phyloP scores from a whole-genome alignment of 1,140 invertebrate genomes.

The Bombus ignitus region DNA sequence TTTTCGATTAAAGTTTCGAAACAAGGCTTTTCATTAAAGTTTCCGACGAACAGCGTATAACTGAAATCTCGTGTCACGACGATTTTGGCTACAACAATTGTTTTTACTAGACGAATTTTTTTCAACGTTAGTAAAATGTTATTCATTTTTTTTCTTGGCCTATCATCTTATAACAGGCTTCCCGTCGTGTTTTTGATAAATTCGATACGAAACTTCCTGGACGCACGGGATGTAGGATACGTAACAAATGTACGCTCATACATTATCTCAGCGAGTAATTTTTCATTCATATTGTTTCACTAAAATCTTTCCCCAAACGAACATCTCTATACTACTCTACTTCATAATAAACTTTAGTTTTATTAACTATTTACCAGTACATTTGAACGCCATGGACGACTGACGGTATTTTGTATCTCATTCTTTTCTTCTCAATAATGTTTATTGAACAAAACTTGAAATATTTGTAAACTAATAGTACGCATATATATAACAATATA shows the following conservation, averaged over 20 bases:
- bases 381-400: no score
- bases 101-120: not conserved
- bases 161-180: conserved; percentile 67
- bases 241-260: conserved; percentile 67
- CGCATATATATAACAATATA: no score
- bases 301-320: not conserved
- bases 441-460: no score
- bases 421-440: no score
- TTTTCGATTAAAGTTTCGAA: not conserved
- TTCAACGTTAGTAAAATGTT: not conserved
- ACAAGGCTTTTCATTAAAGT: not conserved
- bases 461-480: no score
- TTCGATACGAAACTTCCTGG: conserved; percentile 72
- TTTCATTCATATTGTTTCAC: not conserved
- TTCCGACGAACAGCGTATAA: not conserved
- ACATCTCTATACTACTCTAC: not conserved
- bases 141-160: conserved; percentile 51
- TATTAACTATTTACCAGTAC: no score
- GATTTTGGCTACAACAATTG: not conserved
- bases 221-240: conserved; percentile 42
- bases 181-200: conserved; percentile 75
- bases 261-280: conserved; percentile 56
- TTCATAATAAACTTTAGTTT: no score
- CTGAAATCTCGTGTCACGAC: not conserved
- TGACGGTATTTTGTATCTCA: no score